Base-by-base conservation (phyloP, 2,797 vertebrate genomes). In the Oceanodroma leucorhoa region DNA sequence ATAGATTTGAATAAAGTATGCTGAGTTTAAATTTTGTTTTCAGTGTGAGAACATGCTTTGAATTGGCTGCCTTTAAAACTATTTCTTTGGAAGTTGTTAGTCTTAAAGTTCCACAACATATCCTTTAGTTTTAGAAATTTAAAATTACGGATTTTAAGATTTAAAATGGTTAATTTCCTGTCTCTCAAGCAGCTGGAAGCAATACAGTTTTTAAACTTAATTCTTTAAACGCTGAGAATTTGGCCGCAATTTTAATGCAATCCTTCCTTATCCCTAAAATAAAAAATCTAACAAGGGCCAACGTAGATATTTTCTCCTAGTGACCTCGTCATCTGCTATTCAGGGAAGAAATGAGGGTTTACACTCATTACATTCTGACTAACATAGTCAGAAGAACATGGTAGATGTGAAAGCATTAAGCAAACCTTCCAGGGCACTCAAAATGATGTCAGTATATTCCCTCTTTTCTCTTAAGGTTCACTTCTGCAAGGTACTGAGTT, bases 351-450 rank as follows among this genome's bases (percentile, higher is more conserved):
- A 14, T 14, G 14, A 65, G 50, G 19, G 51, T 83, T 83, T 72
- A 40, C 3, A 3, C 24, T 77, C 1, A 0, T 15, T 41, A 9
- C 3, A 0, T 76, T 71, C 61, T 77, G 46, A 30, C 46, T 69
- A 15, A 50, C 1, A 2, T 5, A 38, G 15, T 2, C 57, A 50
- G 54, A 51, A 71, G 57, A 50, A 26, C 1, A 0, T 3, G 5
- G 15, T 30, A 43, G 78, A 14, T 58, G 34, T 32, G 58, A 34
- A 64, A 50, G 30, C 58, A 38, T 29, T 66, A 64, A 62, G 18
- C 22, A 64, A 38, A 67, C 29, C 14, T 81, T 53, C 40, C 32
- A 65, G 18, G 38, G 32, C 43, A n/a, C 40, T 62, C 66, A 10
- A 40, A 53, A 20, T 8, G 8, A 21, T 60, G 16, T 58, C 72